Evolutionary conservation across 2,113 vertebrate genomes (phyloP), one percentile per base, ranked within the genome.

Genomic region (Colaptes auratus): DNA sequence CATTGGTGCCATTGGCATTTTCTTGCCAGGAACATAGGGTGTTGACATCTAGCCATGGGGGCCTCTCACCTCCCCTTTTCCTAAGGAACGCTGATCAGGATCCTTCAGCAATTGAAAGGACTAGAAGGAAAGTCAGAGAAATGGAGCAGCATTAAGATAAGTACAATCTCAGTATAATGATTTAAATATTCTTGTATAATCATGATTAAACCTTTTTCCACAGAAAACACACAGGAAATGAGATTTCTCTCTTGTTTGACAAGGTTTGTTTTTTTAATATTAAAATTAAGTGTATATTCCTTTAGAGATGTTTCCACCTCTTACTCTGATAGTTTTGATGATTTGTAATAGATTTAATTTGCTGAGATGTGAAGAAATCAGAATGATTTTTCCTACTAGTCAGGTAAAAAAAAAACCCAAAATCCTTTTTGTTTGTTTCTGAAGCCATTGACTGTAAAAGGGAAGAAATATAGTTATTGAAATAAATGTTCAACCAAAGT

Each of bases 131-230:
- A 50, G 11, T 31, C 14, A 67, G 25, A 65, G 30, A 84, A 70
- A 12, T 24, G 3, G 5, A 65, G 19, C 1, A 6, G 2, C 4
- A 24, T 28, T 42, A 58, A 33, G 7, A 70, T 8, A 48, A 48
- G 2, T 6, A 53, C 0, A 2, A 8, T 1, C 5, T 69, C 1
- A 33, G 8, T 52, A 36, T 16, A 59, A 35, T 2, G 31, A 18
- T 69, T 67, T 52, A 46, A 36, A 52, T 12, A 39, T 39, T 39
- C 39, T 39, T 53, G 1, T 25, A 5, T n/a, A 70, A 56, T 27
- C 21, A 31, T 21, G 70, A 44, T 71, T 61, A 78, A 84, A 71
- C 1, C 3, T 52, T 3, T 56, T 71, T 79, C 4, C 6, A 64
- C 18, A 89, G 36, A 42, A 82, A 79, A 67, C 56, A 56, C 1